Percentiles rank a stretch among this genome's conserved stretches.
Conservation (phyloP, 2,888 invertebrate genomes). For the Pyrocoelia pectoralis region DNA sequence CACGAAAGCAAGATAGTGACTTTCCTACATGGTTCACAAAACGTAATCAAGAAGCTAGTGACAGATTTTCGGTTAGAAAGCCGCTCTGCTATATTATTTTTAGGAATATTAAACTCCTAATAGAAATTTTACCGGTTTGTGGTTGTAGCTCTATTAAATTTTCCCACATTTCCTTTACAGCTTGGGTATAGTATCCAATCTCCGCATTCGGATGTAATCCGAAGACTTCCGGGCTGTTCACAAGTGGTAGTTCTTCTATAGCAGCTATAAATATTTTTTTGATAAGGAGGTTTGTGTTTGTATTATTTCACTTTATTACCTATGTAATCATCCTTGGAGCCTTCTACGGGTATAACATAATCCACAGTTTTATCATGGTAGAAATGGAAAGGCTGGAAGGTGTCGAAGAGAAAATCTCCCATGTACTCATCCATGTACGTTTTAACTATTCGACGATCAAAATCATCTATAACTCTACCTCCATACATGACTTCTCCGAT, state of each 20-base stretch:
- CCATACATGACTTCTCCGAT: constrained; percentile 98
- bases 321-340: constrained; percentile 73
- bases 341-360: constrained; percentile 78
- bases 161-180: constrained; percentile 86
- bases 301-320: constrained; percentile 58
- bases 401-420: constrained; percentile 93
- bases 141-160: constrained; percentile 90
- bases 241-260: constrained; percentile 82
- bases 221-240: constrained; percentile 90
- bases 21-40: too few relatives aligned
- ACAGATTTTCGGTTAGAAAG: too few relatives aligned
- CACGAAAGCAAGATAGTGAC: too few relatives aligned
- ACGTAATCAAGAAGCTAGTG: too few relatives aligned
- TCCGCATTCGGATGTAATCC: constrained; percentile 95
- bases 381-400: constrained; percentile 91
- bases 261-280: constrained; percentile 63
- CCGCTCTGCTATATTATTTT: too few relatives aligned
- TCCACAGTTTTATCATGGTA: constrained; percentile 77
- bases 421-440: constrained; percentile 95
- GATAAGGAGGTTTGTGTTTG: constrained; percentile 5
- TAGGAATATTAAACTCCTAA: too few relatives aligned
- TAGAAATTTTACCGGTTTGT: constrained; percentile 72
- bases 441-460: constrained; percentile 84
- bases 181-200: constrained; percentile 91
- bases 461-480: constrained; percentile 91